Conservation (phyloP, 2,888 invertebrate genomes). For the Nysson spinosus region DNA sequence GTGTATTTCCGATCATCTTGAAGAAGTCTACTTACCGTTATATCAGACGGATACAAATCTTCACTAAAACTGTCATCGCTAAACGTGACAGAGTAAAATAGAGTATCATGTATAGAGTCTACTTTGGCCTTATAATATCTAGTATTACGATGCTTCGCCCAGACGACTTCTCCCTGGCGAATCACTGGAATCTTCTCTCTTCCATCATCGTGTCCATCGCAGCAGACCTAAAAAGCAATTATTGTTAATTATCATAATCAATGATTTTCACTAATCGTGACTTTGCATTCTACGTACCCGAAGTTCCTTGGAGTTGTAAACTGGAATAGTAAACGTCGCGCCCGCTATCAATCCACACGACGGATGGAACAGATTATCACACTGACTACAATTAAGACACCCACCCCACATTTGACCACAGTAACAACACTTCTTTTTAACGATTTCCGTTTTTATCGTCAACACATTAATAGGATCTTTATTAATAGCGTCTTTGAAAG, state of each 20-base stretch:
- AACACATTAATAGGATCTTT: constrained; percentile 75
- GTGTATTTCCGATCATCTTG: no score
- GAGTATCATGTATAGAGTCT: constrained; percentile 76
- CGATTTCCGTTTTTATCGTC: constrained; percentile 61
- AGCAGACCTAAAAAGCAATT: constrained; percentile 65
- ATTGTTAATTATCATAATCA: background rate
- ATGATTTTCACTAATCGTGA: background rate
- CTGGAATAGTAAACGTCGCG: constrained; percentile 72
- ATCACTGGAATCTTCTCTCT: constrained; percentile 69
- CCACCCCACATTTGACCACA: constrained; percentile 75
- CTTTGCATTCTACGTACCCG: constrained; percentile 53
- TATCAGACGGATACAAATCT: constrained; percentile 80
- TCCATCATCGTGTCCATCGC: constrained; percentile 67
- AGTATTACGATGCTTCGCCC: constrained; percentile 82
- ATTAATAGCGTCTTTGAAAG: constrained; percentile 78
- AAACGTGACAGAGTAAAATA: constrained; percentile 82
- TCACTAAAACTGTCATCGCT: constrained; percentile 81
- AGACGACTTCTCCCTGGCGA: constrained; percentile 78
- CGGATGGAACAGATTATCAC: constrained; percentile 79
- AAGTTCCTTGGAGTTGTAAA: constrained; percentile 67
- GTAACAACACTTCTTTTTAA: constrained; percentile 71
- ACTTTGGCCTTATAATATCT: constrained; percentile 81
- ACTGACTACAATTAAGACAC: constrained; percentile 78
- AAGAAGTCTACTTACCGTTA: constrained; percentile 80
- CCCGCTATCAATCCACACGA: constrained; percentile 81